Evolutionary conservation across 2,888 invertebrate genomes (phyloP).

Genomic region (Oeneis ivallda): DNA sequence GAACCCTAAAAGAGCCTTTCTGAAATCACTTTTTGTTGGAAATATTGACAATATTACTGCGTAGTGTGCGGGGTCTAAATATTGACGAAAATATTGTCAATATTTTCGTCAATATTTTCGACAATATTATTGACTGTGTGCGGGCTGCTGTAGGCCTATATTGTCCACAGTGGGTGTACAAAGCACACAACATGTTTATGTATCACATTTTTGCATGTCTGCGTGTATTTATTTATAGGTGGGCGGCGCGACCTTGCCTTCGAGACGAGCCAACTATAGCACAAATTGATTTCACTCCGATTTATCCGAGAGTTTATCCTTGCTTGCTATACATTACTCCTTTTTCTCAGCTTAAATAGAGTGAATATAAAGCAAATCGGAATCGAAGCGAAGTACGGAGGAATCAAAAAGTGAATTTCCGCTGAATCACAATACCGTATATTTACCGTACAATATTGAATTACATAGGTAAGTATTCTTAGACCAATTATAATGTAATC

Average conservation of each 20-base stretch:
- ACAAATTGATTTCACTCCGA: slow-evolving; percentile 42
- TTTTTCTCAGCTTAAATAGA: slow-evolving; percentile 22
- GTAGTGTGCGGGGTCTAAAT: too few species aligned
- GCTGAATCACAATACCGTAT: too few species aligned
- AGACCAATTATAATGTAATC: too few species aligned
- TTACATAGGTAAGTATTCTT: too few species aligned
- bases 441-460: too few species aligned
- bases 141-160: slow-evolving; percentile 8
- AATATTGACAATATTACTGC: too few species aligned
- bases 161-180: neutral
- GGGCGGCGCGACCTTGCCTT: slow-evolving; percentile 74
- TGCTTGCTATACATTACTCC: slow-evolving; percentile 43
- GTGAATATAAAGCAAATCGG: neutral
- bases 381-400: too few species aligned
- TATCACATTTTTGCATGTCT: slow-evolving; percentile 72
- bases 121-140: too few species aligned
- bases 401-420: too few species aligned
- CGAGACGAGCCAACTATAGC: slow-evolving; percentile 62
- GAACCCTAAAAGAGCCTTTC: too few species aligned
- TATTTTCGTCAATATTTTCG: neutral
- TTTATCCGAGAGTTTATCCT: slow-evolving; percentile 25
- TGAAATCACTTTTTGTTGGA: too few species aligned
- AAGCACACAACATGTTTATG: slow-evolving; percentile 27
- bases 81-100: too few species aligned
- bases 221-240: slow-evolving; percentile 78